phyloP scores from a whole-genome alignment of 2,888 invertebrate species.

The Tuberolachnus salignus region DNA sequence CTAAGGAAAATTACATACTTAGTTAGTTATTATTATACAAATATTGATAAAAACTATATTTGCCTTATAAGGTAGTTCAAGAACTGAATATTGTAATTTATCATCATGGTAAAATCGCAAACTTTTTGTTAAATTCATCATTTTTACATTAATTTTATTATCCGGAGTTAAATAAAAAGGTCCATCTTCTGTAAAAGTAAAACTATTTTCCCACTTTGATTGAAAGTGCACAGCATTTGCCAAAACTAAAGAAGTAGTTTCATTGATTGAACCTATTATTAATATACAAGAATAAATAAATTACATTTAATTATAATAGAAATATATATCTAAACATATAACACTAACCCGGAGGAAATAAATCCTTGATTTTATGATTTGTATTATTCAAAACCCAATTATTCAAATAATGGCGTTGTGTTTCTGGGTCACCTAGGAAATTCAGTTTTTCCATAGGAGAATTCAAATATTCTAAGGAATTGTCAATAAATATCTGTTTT shows the following conservation, averaged over 20 bases:
- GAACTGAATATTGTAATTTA: slow-evolving; percentile 67
- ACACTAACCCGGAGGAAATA: slow-evolving; percentile 69
- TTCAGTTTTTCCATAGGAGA: slow-evolving; percentile 71
- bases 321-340: no score
- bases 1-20: slow-evolving; percentile 12
- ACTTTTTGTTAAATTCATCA: slow-evolving; percentile 71
- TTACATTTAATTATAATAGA: no score
- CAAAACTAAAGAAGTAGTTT: slow-evolving; percentile 72
- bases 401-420: slow-evolving; percentile 72
- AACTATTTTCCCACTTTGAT: slow-evolving; percentile 75
- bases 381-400: slow-evolving; percentile 81
- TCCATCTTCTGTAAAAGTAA: slow-evolving; percentile 68
- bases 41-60: not conserved
- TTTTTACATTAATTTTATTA: slow-evolving; percentile 71
- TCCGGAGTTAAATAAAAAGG: slow-evolving; percentile 70
- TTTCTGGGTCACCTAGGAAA: slow-evolving; percentile 66
- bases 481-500: slow-evolving; percentile 66
- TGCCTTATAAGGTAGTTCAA: slow-evolving; percentile 75
- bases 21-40: no score
- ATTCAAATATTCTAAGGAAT: slow-evolving; percentile 70
- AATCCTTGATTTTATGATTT: slow-evolving; percentile 78
- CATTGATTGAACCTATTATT: slow-evolving; percentile 65
- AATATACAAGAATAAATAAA: not conserved
- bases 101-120: slow-evolving; percentile 66
- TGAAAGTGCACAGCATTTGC: slow-evolving; percentile 89